Evolutionary conservation across 2,888 invertebrate genomes (phyloP).

Genomic region (Eupsilia transversa): DNA sequence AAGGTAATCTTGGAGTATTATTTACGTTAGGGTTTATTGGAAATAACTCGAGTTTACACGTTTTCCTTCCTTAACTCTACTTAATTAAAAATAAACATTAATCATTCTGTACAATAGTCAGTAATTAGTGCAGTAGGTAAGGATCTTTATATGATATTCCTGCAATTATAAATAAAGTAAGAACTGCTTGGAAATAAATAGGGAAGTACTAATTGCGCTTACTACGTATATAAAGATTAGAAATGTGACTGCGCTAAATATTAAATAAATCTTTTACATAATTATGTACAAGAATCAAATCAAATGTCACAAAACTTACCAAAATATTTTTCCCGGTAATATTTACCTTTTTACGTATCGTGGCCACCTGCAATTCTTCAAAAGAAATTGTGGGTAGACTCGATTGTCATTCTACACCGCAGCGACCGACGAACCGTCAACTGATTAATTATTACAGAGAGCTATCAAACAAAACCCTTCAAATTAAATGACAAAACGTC

Average conservation of each 20-base stretch:
- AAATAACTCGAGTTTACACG: slow-evolving; percentile 41
- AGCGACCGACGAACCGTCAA: slow-evolving; percentile 69
- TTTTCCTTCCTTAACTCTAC: slow-evolving; percentile 50
- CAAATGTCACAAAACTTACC: slow-evolving; percentile 5
- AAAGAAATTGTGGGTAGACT: slow-evolving; percentile 82
- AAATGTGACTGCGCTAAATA: neutral
- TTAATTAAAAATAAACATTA: slow-evolving; percentile 25
- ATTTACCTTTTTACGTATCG: slow-evolving; percentile 63
- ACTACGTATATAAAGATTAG: neutral
- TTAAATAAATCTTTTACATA: neutral
- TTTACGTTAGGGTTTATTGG: slow-evolving; percentile 29
- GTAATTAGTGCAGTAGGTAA: slow-evolving; percentile 14
- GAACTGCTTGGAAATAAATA: neutral
- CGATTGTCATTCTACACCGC: slow-evolving; percentile 59
- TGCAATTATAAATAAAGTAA: neutral
- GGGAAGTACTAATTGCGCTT: neutral
- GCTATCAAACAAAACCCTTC: slow-evolving; percentile 79
- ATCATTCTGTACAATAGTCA: slow-evolving; percentile 5
- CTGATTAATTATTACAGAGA: slow-evolving; percentile 82
- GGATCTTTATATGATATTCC: neutral
- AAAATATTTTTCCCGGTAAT: slow-evolving; percentile 17
- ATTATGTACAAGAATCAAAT: slow-evolving; percentile 22
- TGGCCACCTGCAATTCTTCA: slow-evolving; percentile 69
- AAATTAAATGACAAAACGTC: slow-evolving; percentile 76
- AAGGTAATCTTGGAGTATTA: slow-evolving; percentile 15